Base-by-base conservation (phyloP, 2,113 vertebrate species). In the Carettochelys insculpta region DNA sequence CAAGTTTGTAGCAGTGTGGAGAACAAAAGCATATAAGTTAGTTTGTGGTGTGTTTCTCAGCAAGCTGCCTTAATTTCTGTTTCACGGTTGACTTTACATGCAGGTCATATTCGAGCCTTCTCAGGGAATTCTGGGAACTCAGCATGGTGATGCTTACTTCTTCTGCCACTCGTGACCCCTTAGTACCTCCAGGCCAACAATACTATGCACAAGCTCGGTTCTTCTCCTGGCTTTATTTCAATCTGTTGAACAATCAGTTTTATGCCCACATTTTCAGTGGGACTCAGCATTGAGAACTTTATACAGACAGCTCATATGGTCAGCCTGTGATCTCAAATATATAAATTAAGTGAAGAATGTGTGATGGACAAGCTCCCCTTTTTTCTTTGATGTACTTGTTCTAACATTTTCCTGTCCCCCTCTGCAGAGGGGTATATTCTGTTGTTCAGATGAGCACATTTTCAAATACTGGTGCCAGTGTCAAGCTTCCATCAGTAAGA, bases 11-110 rank as follows among this genome's bases (percentile, higher is more conserved):
- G 76, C 27, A 79, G 11, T 19, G 13, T 76, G 80, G 83, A 71
- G 77, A 78, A 4, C 77, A 68, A 22, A 41, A 92, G 80, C 82
- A 51, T 22, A 29, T 50, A 86, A 86, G 12, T 25, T 22, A 22
- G 65, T 22, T 22, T 68, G n/a, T 50, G 11, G 4, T 45, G 27
- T 58, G 80, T 5, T 43, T 22, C 17, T 1, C 50, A 51, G 88
- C 6, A 77, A 0, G 47, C 92, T 4, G 51, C 0, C 71, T 53
- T 10, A 10, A 0, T 11, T 92, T 76, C 87, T 47, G 3, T 85
- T 94, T 92, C 92, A 90, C 5, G 12, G 75, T 92, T 95, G 96
- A 87, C 1, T 97, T 93, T 95, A 91, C 90, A 87, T 90, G 94
- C 94, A 80, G 94, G 88, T 95, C 90, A 89, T 24, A 82, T 87